Evolutionary conservation across 2,797 vertebrate genomes (phyloP), one percentile per base, ranked within the genome.

Genomic region (Sparus aurata): DNA sequence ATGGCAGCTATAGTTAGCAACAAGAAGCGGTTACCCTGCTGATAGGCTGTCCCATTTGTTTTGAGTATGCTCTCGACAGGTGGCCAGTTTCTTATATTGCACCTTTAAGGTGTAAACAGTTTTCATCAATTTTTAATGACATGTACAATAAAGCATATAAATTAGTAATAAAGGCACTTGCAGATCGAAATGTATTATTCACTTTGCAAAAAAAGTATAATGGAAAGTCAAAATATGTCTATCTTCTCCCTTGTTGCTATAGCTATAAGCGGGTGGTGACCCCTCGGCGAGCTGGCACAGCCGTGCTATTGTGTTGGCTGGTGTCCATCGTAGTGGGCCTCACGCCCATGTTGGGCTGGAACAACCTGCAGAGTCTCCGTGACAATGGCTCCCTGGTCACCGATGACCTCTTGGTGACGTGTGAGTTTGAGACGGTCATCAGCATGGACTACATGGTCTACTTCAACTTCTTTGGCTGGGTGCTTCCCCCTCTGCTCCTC

Each of bases 381-480:
- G 83, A 88, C 85, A 97, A 96, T 34, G 82, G 70, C 58, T 93
- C 93, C 25, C 11, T 73, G 69, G 91, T 95, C 0, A 66, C 87
- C 11, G 64, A 92, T 0, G 94, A 96, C 52, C 92, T 95, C 0
- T 61, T 96, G 88, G 95, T 99, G 88, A 94, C 91, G 12, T 99
- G 98, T 70, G 87, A 94, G 91, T 99, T 99, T 11, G 98, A 98
- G 95, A 97, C 95, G 0, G 97, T 99, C 87, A 98, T 99, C 95
- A 97, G 97, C 94, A 99, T 99, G 98, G 94, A 99, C 80, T 99
- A 99, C 91, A 99, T 99, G 98, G 98, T 99, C 60, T 99, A 99
- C 93, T 99, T 99, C 93, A 99, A 99, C 94, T 99, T 99, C 92
- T 98, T 99, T 0, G 93, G 97, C 47, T 99, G 98, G 97, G 97